phyloP scores from a whole-genome alignment of 2,797 vertebrate species.

The Lutjanus argentimaculatus region DNA sequence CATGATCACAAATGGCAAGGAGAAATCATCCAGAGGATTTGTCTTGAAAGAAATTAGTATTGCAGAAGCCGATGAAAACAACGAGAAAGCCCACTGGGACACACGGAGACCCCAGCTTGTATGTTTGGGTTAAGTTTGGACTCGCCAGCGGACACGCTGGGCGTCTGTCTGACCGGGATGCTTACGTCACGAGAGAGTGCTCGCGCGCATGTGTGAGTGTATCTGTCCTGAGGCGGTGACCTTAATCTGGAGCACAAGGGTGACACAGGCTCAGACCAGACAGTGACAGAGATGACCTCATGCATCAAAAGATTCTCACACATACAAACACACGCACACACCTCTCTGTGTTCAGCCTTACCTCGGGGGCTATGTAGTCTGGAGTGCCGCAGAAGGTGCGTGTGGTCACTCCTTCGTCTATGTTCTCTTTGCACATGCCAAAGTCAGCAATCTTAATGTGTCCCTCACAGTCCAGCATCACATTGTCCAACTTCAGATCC shows the following conservation, averaged over 20 bases:
- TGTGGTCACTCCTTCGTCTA: constrained; percentile 91
- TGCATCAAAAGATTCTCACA: constrained; percentile 37
- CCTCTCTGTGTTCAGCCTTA: constrained; percentile 23
- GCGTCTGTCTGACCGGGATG: constrained; percentile 52
- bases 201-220: constrained; percentile 4
- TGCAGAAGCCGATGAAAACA: background rate
- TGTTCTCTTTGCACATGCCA: constrained; percentile 98
- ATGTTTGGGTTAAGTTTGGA: constrained; percentile 53
- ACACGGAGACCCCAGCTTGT: constrained; percentile 26
- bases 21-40: background rate
- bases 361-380: constrained; percentile 98
- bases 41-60: background rate
- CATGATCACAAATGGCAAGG: background rate
- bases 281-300: constrained; percentile 67
- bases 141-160: constrained; percentile 29
- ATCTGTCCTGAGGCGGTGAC: constrained; percentile 67
- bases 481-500: constrained; percentile 97
- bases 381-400: constrained; percentile 98
- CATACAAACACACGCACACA: constrained; percentile 5
- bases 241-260: constrained; percentile 73
- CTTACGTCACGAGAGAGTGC: constrained; percentile 44
- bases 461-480: constrained; percentile 97
- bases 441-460: constrained; percentile 99
- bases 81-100: background rate
- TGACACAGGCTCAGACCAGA: constrained; percentile 67